Conservation (phyloP, 2,113 vertebrate genomes). For the Hydrolagus affinis region DNA sequence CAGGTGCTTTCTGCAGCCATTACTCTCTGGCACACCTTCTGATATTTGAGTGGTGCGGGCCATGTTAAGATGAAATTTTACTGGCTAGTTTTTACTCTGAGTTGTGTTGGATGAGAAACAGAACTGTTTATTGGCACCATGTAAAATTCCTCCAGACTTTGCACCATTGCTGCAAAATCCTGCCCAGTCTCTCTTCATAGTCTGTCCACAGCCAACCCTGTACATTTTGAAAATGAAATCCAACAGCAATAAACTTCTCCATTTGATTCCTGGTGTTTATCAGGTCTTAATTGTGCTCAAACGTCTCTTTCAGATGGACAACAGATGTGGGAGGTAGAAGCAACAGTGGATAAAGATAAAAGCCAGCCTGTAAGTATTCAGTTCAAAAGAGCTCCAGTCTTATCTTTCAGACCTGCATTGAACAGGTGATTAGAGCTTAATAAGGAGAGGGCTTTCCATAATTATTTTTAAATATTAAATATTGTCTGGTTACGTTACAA, state of each 20-base stretch:
- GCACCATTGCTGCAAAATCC: not conserved
- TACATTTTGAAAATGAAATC: not conserved
- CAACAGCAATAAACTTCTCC: not conserved
- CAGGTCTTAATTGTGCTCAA: not conserved
- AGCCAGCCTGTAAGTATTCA: slow-evolving; percentile 80
- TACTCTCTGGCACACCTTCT: not conserved
- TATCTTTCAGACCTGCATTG: not conserved
- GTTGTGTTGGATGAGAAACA: too few species aligned
- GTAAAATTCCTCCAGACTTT: not conserved
- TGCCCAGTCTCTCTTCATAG: not conserved
- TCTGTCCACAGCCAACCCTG: not conserved
- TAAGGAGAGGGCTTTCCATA: not conserved
- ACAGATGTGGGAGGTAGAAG: slow-evolving; percentile 94
- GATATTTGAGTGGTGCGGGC: not conserved
- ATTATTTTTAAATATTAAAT: not conserved
- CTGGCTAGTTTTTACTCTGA: not conserved
- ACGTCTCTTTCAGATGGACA: slow-evolving; percentile 73
- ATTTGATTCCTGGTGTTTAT: not conserved
- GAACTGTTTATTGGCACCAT: not conserved
- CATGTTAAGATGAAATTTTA: not conserved
- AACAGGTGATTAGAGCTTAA: not conserved
- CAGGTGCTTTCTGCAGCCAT: not conserved
- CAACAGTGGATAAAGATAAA: slow-evolving; percentile 95
- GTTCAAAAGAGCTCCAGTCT: not conserved
- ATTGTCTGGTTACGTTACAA: not conserved